Evolutionary conservation across 2,888 invertebrate species (phyloP), one percentile per base, ranked within the genome.

Genomic region (Eilema sororculum): DNA sequence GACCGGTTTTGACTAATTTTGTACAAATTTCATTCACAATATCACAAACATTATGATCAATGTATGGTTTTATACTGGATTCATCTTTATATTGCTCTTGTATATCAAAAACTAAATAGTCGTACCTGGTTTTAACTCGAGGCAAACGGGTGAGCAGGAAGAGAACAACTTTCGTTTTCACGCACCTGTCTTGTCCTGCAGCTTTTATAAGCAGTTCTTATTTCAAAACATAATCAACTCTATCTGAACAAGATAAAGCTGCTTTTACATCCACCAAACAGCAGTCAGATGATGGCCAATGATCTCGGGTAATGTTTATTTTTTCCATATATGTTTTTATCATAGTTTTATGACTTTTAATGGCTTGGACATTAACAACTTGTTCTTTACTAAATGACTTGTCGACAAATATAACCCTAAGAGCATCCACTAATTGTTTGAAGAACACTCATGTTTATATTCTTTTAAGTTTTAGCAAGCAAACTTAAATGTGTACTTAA

Each of bases 101-200:
- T 77, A 75, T 82, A 80, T 82, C 81, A 86, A 84, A 85, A 83
- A 81, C 84, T 85, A 85, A 84, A 84, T 83, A 83, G 83, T 81
- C 81, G 81, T 86, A 86, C 84, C 83, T 84, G 84, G 86, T 83
- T 86, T 76, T 76, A 78, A 84, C 82, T 84, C 92, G 93, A 93
- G 93, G 94, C 90, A 82, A 92, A 87, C 93, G 86, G 87, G 90
- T 89, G 88, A 93, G 83, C 95, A 95, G 95, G 95, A 95, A 95
- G 94, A 90, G 91, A 94, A 94, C 95, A 94, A 95, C 95, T 95
- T 95, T 95, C 95, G 89, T 93, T 94, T 95, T 95, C 93, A 90
- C 88, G 88, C 95, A 95, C 95, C 95, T 95, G 95, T 93, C 92
- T 87, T 89, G 92, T 89, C 89, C 88, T 90, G 89, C 90, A 86